Base-by-base conservation (phyloP, 2,113 vertebrate species). In the Pseudois nayaur region DNA sequence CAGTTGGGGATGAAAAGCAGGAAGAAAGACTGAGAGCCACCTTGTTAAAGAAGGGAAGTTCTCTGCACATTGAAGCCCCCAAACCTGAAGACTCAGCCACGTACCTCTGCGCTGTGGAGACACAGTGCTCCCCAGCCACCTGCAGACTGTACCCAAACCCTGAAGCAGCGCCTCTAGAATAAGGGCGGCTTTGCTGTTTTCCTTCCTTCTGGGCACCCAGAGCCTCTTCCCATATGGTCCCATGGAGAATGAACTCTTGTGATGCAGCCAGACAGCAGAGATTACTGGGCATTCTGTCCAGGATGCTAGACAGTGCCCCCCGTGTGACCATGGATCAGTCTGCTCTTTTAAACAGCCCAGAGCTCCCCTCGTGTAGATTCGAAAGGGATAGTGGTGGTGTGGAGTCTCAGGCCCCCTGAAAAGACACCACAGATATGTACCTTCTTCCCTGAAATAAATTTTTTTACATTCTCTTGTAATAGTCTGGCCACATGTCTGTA, bases 11-110 rank as follows among this genome's bases (percentile, higher is more conserved):
- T 5, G 12, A 36, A 59, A 23, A 96, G 33, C 25, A 84, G 6
- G 71, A 50, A 54, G 74, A 45, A 48, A 90, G 91, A 57, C 74
- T 98, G 3, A 94, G 0, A 54, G 71, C 12, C 10, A 57, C 25
- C 2, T 17, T 96, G 14, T 87, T 14, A 19, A 79, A 94, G 33
- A 25, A 85, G 21, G 36, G 25, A 31, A 96, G 92, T 78, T 59
- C 16, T 83, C 74, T 98, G 94, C 54, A 91, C 36, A 92, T 96
- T 45, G 5, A 14, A 29, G 40, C 9, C 43, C 3, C 85, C 31
- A n/a, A 14, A 48, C 33, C 36, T 13, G 82, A 93, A 81, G 92
- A 97, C 82, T 96, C 95, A 84, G 74, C 95, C 91, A 93, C 62
- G 27, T 98, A 81, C 74, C 17, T 95, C 85, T 97, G 97, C 0